Percentiles rank a stretch among this genome's conserved stretches.
These are phyloP conservation scores for Palloptera scutellata DNA, from an alignment of 2,888 invertebrate genomes.

Conservation along the genomic window DNA sequence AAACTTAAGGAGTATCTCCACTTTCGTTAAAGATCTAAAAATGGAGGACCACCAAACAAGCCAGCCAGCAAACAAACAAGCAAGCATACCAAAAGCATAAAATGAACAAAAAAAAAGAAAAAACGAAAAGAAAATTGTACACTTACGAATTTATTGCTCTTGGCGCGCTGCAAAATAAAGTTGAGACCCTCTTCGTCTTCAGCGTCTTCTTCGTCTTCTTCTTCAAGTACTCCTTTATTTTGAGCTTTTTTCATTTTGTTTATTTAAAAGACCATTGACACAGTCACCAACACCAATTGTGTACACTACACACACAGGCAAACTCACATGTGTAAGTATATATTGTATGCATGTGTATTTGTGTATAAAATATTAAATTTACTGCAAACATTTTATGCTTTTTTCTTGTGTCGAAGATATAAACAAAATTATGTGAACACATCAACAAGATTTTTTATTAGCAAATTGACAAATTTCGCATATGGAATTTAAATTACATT, in stretches of 20 bases:
- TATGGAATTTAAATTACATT: constrained; percentile 7
- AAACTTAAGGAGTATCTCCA: neutral
- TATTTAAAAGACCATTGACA: constrained; percentile 32
- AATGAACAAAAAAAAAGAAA: constrained; percentile 11
- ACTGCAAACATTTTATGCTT: constrained; percentile 21
- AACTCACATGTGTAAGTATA: constrained; percentile 1
- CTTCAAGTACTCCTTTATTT: neutral
- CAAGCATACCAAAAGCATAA: neutral
- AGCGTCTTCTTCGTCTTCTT: neutral
- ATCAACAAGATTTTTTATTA: constrained; percentile 24
- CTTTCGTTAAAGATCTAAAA: constrained; percentile 20
- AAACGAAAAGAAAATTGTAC: constrained; percentile 24
- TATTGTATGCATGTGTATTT: neutral
- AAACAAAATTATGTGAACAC: constrained; percentile 26
- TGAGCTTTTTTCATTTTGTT: constrained; percentile 1
- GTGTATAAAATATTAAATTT: constrained; percentile 41
- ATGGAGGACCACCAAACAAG: constrained; percentile 16
- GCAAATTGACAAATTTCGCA: constrained; percentile 25
- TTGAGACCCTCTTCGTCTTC: constrained; percentile 12
- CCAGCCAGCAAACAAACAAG: too few species aligned
- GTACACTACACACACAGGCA: neutral
- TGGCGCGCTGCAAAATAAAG: constrained; percentile 33
- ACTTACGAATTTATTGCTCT: constrained; percentile 37
- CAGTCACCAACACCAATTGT: constrained; percentile 25
- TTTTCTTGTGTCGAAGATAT: constrained; percentile 7